Conservation (phyloP, 2,797 vertebrate species). For the Parotocinclus haroldoi region DNA sequence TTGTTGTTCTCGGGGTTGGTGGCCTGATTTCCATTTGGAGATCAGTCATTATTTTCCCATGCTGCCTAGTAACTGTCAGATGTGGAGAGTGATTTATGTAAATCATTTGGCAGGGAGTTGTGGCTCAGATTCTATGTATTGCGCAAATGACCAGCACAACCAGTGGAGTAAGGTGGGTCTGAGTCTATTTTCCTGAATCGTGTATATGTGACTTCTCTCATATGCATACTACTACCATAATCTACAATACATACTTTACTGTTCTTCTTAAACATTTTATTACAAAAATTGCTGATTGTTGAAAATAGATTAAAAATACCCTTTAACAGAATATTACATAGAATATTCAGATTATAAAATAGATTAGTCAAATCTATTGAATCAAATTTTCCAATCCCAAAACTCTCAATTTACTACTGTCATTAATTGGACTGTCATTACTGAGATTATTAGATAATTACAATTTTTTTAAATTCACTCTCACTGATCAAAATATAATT, state of each 20-base stretch:
- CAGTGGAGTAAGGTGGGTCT: slow-evolving; percentile 33
- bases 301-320: not conserved
- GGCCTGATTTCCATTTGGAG: slow-evolving; percentile 67
- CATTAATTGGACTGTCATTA: too few species aligned
- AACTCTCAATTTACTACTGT: too few species aligned
- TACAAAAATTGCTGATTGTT: too few species aligned
- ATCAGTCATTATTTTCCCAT: slow-evolving; percentile 58
- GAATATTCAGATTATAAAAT: too few species aligned
- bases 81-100: slow-evolving; percentile 72
- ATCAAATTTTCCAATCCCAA: too few species aligned
- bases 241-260: not conserved
- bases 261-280: not conserved
- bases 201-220: slow-evolving; percentile 1
- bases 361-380: too few species aligned
- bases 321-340: too few species aligned
- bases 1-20: slow-evolving; percentile 66
- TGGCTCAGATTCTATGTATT: slow-evolving; percentile 66
- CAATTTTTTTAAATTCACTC: too few species aligned
- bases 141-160: slow-evolving; percentile 44
- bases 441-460: too few species aligned
- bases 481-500: too few species aligned
- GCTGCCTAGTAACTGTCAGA: slow-evolving; percentile 75
- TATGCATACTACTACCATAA: slow-evolving; percentile 15
- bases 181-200: slow-evolving; percentile 17
- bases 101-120: slow-evolving; percentile 68